Conservation (phyloP, 2,113 vertebrate species). For the Misgurnus anguillicaudatus region DNA sequence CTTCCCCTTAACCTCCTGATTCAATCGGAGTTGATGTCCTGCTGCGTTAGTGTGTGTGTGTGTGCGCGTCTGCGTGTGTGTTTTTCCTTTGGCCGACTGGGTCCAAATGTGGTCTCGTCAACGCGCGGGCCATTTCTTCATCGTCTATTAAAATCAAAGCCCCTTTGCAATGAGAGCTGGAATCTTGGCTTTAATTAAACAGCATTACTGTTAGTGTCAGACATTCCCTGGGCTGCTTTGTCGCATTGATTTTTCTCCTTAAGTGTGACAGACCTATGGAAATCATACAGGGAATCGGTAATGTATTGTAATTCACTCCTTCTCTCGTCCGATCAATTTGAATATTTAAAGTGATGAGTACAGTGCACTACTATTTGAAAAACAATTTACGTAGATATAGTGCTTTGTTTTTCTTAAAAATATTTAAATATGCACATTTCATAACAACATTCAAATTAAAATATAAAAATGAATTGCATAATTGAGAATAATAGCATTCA, state of each 20-base stretch:
- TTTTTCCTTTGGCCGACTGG: slow-evolving; percentile 55
- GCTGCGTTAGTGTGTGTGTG: slow-evolving; percentile 42
- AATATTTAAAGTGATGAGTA: slow-evolving; percentile 67
- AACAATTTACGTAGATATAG: background rate
- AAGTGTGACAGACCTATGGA: slow-evolving; percentile 65
- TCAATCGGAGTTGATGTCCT: slow-evolving; percentile 67
- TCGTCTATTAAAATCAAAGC: slow-evolving; percentile 75
- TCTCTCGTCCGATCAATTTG: slow-evolving; percentile 62
- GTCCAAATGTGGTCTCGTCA: slow-evolving; percentile 35
- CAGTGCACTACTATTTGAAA: slow-evolving; percentile 18
- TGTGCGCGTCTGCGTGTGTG: slow-evolving; percentile 15
- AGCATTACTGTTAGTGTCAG: slow-evolving; percentile 82
- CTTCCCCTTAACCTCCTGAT: slow-evolving; percentile 54
- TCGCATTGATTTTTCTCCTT: slow-evolving; percentile 61
- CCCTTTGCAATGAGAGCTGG: slow-evolving; percentile 49
- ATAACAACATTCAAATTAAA: background rate
- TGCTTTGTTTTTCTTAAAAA: slow-evolving; percentile 53
- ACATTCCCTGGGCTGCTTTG: slow-evolving; percentile 53
- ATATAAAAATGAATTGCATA: background rate
- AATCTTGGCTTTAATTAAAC: slow-evolving; percentile 77
- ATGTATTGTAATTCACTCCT: slow-evolving; percentile 70
- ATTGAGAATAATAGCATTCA: background rate
- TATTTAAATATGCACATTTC: slow-evolving; percentile 43
- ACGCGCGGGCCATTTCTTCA: slow-evolving; percentile 63
- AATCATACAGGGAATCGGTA: slow-evolving; percentile 59